These are phyloP conservation scores for Cremastobaeus sp. DNA, from an alignment of 2,888 invertebrate species.

Conservation along the genomic window DNA sequence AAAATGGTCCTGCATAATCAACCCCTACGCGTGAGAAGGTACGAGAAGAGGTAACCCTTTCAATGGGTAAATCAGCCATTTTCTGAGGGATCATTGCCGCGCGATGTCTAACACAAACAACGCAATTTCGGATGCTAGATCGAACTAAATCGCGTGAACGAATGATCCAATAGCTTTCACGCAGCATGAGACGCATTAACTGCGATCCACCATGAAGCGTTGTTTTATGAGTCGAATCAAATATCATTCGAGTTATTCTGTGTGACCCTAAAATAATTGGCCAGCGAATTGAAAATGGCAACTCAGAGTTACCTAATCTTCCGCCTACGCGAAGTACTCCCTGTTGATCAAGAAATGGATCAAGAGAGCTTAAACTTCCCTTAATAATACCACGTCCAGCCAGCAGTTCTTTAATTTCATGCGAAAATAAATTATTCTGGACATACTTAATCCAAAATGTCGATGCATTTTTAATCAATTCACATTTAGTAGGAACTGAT, in stretches of 20 bases:
- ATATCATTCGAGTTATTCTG: not conserved
- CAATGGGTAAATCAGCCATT: not conserved
- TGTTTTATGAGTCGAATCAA: not conserved
- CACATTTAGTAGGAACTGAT: not conserved
- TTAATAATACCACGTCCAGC: not conserved
- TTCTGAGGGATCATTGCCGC: not conserved
- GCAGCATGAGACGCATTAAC: not conserved
- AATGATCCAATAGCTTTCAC: not conserved
- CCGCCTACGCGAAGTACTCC: not conserved
- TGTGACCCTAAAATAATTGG: not conserved
- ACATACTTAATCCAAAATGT: not conserved
- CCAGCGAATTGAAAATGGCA: not conserved
- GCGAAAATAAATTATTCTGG: not conserved
- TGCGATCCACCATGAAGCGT: not conserved
- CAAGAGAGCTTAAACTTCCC: not conserved
- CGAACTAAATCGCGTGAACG: not conserved
- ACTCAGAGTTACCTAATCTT: not conserved
- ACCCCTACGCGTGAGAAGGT: not conserved
- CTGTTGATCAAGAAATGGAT: not conserved
- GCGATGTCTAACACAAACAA: not conserved
- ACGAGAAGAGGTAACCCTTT: not conserved
- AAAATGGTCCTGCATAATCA: conserved; percentile 1
- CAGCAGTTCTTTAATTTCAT: not conserved
- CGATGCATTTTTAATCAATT: not conserved
- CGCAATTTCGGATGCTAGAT: not conserved